Conservation (phyloP, 2,113 vertebrate genomes). For the Martes martes region DNA sequence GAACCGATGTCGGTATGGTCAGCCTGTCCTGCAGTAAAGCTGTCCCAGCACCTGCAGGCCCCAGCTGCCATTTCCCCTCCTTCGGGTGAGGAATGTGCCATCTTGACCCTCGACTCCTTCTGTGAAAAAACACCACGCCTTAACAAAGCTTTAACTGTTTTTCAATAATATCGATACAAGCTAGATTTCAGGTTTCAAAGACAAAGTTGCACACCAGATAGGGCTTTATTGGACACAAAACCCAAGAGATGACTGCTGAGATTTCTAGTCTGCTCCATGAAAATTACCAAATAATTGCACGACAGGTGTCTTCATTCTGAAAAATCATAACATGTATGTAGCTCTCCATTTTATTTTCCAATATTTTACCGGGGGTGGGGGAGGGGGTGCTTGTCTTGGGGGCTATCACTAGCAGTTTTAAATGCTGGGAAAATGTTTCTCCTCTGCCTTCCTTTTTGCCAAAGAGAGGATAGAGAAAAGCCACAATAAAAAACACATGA, state of each 20-base stretch:
- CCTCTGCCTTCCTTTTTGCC: background rate
- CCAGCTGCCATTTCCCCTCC: conserved; percentile 40
- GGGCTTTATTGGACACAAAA: conserved; percentile 15
- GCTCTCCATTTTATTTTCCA: background rate
- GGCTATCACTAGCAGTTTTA: background rate
- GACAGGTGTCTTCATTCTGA: background rate
- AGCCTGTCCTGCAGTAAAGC: conserved; percentile 59
- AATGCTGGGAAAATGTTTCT: background rate
- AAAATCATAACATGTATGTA: background rate
- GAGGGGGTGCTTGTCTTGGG: background rate
- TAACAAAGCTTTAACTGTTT: background rate
- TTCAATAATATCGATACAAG: background rate
- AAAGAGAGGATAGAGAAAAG: background rate
- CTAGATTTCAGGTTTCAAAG: conserved; percentile 36
- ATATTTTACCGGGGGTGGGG: background rate
- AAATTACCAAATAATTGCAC: conserved; percentile 9
- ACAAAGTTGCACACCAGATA: background rate
- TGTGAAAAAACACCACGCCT: background rate
- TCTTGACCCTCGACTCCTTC: background rate
- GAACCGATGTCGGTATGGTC: conserved; percentile 66
- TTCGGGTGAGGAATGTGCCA: background rate
- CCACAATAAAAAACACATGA: background rate
- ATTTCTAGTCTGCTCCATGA: conserved; percentile 19
- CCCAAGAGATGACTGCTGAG: conserved; percentile 37
- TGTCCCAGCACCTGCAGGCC: conserved; percentile 55